These are phyloP conservation scores for Colius striatus DNA, from an alignment of 2,113 vertebrate genomes.

Conservation along the genomic window DNA sequence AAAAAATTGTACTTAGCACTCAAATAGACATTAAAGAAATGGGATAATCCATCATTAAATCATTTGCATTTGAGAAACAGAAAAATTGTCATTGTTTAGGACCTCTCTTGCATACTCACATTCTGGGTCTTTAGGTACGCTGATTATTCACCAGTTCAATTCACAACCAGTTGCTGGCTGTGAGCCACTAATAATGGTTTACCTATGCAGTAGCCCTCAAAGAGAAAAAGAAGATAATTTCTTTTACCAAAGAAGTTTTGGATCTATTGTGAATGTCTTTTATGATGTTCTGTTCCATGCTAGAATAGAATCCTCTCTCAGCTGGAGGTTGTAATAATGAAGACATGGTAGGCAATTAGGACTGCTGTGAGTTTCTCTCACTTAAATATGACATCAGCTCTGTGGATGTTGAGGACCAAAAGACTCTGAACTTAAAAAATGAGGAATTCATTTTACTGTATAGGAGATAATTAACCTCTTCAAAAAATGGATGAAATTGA, in stretches of 20 bases:
- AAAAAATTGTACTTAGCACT: background rate
- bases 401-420: fast-evolving
- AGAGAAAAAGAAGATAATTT: constrained; percentile 20
- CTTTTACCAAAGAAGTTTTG: constrained; percentile 21
- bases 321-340: background rate
- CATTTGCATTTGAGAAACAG: background rate
- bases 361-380: background rate
- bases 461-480: background rate
- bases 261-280: background rate
- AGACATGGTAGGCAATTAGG: background rate
- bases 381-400: background rate
- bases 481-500: background rate
- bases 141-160: constrained; percentile 22
- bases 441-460: background rate
- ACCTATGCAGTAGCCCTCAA: constrained; percentile 6
- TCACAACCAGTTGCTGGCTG: background rate
- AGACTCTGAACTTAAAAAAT: background rate
- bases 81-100: background rate
- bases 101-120: background rate
- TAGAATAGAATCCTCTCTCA: background rate
- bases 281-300: background rate
- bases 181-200: constrained; percentile 32
- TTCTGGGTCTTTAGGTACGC: background rate
- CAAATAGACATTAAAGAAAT: background rate
- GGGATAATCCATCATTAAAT: background rate